These are phyloP conservation scores for Junonia oenone DNA, from an alignment of 2,888 invertebrate species.

Conservation along the genomic window DNA sequence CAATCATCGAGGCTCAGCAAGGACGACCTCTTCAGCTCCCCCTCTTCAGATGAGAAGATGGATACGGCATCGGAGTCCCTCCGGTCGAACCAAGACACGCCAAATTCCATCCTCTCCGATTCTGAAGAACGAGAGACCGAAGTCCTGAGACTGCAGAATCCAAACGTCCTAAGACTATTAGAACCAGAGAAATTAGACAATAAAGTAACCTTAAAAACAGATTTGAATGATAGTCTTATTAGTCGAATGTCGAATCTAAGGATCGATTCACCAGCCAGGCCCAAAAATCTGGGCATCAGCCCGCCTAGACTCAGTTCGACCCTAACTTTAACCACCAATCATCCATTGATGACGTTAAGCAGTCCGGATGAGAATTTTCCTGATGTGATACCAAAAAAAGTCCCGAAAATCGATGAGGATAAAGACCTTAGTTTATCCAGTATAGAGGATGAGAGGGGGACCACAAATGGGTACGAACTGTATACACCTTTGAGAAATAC, in stretches of 20 bases:
- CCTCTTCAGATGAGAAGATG: constrained; percentile 72
- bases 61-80: constrained; percentile 69
- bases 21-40: constrained; percentile 55
- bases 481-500: constrained; percentile 66
- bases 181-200: constrained; percentile 34
- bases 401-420: constrained; percentile 47
- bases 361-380: constrained; percentile 79
- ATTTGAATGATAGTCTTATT: constrained; percentile 36
- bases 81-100: constrained; percentile 56
- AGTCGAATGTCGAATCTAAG: constrained; percentile 49
- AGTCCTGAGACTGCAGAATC: constrained; percentile 57
- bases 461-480: constrained; percentile 48
- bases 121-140: constrained; percentile 53
- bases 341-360: constrained; percentile 78
- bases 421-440: constrained; percentile 65
- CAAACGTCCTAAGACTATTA: constrained; percentile 41
- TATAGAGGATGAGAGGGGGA: constrained; percentile 60
- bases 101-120: constrained; percentile 60
- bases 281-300: constrained; percentile 49
- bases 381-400: constrained; percentile 74
- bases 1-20: constrained; percentile 45
- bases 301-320: constrained; percentile 60
- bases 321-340: constrained; percentile 75
- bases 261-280: constrained; percentile 40
- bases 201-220: constrained; percentile 22